A percentile compares a stretch with the other conserved stretches of the same genome.
Conservation (phyloP, 2,113 vertebrate species). For the Columba livia region DNA sequence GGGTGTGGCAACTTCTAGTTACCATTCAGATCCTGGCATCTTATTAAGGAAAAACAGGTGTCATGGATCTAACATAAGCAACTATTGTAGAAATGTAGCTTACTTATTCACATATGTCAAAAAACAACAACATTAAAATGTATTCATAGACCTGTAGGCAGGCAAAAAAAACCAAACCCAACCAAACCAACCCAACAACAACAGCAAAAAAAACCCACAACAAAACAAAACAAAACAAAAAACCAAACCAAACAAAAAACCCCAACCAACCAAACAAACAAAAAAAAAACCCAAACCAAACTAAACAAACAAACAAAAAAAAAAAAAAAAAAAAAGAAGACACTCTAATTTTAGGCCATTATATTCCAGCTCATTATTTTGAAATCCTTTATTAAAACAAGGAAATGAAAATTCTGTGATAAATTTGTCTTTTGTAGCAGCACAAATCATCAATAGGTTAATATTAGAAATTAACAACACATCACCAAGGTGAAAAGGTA, state of each 20-base stretch:
- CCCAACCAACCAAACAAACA: no score
- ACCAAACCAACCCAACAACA: no score
- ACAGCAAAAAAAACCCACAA: no score
- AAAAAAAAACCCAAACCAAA: no score
- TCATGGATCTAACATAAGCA: background rate
- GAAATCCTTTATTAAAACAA: background rate
- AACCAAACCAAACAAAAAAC: no score
- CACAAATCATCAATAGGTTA: background rate
- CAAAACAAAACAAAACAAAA: no score
- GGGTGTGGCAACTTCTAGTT: background rate
- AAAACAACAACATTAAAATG: background rate
- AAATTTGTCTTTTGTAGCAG: background rate
- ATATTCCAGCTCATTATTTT: background rate
- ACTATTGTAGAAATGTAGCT: background rate
- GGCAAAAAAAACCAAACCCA: background rate
- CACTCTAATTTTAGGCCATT: background rate
- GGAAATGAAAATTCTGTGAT: background rate
- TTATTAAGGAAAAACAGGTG: background rate
- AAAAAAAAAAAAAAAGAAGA: no score
- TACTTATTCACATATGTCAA: background rate
- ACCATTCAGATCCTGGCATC: background rate
- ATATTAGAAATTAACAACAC: background rate
- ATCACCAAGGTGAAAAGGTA: background rate
- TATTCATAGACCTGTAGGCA: background rate
- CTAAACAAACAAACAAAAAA: no score